These are phyloP conservation scores for Semnornis frantzii DNA, from an alignment of 2,113 vertebrate species.

Conservation along the genomic window DNA sequence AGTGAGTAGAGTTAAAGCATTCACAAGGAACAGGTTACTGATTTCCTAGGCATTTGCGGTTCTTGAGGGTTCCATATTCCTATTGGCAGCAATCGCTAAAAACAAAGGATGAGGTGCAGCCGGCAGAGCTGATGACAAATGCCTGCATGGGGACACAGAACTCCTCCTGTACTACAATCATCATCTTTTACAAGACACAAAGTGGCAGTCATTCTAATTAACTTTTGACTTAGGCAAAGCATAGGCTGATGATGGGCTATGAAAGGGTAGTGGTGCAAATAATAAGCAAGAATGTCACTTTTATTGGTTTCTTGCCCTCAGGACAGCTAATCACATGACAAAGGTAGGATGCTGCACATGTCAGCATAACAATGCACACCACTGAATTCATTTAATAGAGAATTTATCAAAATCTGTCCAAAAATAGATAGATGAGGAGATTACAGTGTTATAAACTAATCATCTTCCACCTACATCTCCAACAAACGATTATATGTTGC, in stretches of 20 bases:
- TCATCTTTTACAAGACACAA: conserved; percentile 22
- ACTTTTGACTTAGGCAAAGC: conserved; percentile 51
- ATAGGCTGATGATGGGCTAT: background rate
- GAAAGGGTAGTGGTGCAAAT: conserved; percentile 30
- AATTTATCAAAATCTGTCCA: conserved; percentile 60
- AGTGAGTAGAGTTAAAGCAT: background rate
- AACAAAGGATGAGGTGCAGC: background rate
- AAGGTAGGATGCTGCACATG: conserved; percentile 7
- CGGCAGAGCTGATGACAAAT: conserved; percentile 34
- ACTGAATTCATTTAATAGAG: conserved; percentile 42
- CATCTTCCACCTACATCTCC: background rate
- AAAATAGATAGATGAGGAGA: conserved; percentile 18
- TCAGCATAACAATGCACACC: conserved; percentile 11
- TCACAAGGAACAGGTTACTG: background rate
- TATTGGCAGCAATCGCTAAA: background rate
- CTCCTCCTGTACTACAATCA: conserved; percentile 28
- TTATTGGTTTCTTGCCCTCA: conserved; percentile 64
- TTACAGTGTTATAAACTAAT: conserved; percentile 4
- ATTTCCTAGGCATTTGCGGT: background rate
- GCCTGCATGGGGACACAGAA: background rate
- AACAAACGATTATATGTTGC: background rate
- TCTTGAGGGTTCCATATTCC: background rate
- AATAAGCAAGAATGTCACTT: conserved; percentile 57
- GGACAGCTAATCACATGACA: conserved; percentile 51
- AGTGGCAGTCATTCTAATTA: conserved; percentile 72